Base-by-base conservation (phyloP, 2,113 vertebrate species). In the Galbula dea region DNA sequence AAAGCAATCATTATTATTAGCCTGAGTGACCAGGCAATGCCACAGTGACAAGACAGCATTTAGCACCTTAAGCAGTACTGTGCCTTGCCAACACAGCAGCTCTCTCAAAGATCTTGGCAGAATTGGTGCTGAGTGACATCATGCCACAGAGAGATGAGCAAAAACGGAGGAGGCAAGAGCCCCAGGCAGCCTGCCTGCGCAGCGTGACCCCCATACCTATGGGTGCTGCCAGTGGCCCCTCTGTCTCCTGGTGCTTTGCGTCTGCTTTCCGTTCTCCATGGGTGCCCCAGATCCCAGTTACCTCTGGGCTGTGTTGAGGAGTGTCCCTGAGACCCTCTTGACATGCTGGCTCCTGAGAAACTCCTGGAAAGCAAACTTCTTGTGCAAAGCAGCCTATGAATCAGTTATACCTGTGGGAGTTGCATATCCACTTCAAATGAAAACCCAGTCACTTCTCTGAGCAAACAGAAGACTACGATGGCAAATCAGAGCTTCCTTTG, bases 171-270 rank as follows among this genome's bases (percentile, higher is more conserved):
- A 71, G 77, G 30, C 39, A 8, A 27, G 67, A 37, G 36, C 15
- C 29, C 22, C 8, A 17, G 3, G 20, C 49, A 54, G 20, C 23
- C 51, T 37, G 8, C 9, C 37, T 59, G 43, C 2, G 4, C 32
- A 17, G 36, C 1, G 2, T 46, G 41, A 32, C 20, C 41, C 1
- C 3, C 14, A 1, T 17, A 26, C 21, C 23, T 5, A 3, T 7
- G 13, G 34, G 11, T 39, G 43, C 54, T 43, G 26, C 11, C 32
- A 2, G 1, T 7, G 36, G 3, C 30, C 7, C 4, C 3, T 27
- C 11, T 62, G 23, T 59, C 23, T 54, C 27, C 27, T 19, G 30
- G 0, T 5, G 2, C 15, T 51, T 37, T 7, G 10, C n/a, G 46
- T 32, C 48, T 88, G 7, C 27, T 65, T 7, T 68, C 26, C 14